A percentile compares a stretch with the other conserved stretches of the same genome.
phyloP scores from a whole-genome alignment of 1,140 invertebrate genomes.

The Dreissena rostriformis region DNA sequence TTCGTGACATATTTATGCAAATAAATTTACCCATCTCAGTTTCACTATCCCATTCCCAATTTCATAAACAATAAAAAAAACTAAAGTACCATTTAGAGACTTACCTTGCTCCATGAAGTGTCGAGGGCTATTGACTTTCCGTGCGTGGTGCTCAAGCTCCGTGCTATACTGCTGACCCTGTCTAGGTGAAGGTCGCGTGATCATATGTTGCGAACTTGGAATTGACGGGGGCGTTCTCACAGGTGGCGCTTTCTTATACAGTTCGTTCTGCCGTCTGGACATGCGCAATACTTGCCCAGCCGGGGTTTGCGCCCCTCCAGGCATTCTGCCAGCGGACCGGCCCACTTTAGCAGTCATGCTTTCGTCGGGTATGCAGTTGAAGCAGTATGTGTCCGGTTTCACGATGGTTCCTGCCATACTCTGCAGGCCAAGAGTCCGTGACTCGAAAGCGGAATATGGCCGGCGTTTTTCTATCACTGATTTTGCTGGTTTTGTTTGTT shows the following conservation, averaged over 20 bases:
- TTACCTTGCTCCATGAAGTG: conserved; percentile 76
- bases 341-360: conserved; percentile 70
- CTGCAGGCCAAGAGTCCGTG: neutral
- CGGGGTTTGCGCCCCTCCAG: conserved; percentile 59
- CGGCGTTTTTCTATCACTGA: neutral
- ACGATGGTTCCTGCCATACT: conserved; percentile 58
- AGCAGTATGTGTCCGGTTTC: conserved; percentile 67
- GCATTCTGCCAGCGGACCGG: conserved; percentile 73
- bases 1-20: too few relatives aligned
- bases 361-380: conserved; percentile 61
- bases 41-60: too few relatives aligned
- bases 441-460: neutral
- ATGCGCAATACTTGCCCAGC: conserved; percentile 68
- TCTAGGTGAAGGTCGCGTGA: conserved; percentile 50
- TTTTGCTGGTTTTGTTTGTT: neutral
- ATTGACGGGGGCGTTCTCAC: conserved; percentile 75
- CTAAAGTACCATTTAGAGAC: neutral
- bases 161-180: conserved; percentile 62
- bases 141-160: conserved; percentile 75
- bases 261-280: conserved; percentile 64
- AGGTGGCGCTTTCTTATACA: conserved; percentile 68
- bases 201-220: conserved; percentile 64
- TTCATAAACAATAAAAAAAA: too few relatives aligned
- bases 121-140: conserved; percentile 70
- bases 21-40: too few relatives aligned